Base-by-base conservation (phyloP, 2,113 vertebrate species). In the Cyprinodon brontotheroides region DNA sequence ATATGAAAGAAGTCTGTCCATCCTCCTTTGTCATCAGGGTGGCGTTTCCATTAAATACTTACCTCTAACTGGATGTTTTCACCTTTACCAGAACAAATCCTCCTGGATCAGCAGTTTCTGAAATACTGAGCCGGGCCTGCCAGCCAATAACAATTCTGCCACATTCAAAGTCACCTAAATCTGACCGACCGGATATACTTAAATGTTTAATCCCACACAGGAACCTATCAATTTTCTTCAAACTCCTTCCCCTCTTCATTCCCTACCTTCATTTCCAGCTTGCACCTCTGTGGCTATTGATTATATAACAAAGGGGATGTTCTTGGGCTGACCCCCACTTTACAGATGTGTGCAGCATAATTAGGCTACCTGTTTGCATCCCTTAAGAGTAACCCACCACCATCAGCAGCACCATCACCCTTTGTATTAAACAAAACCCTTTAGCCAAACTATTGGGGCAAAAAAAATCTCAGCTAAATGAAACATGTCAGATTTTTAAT, bases 401-500 rank as follows among this genome's bases (percentile, higher is more conserved):
- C 70, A 71, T n/a, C 71, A 37, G 7, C 41, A 61, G 17, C 61
- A 45, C 11, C 20, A 43, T 13, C 20, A 60, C 4, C 38, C 69
- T 70, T 66, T 40, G 66, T 71, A 59, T 77, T 70, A 17, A 83
- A 75, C 38, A 66, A 80, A 29, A 83, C 79, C 50, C 48, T 70
- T 72, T 59, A 74, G 65, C 9, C 0, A 4, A 75, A 69, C 67
- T 22, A 37, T 82, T 84, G 66, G 78, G 61, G 70, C 47, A 40
- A 41, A 64, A 41, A 43, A 71, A 65, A 72, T 29, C 74, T 78
- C 43, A 15, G 48, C 62, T 75, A 82, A 86, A 92, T 91, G 74
- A 79, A 85, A 89, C 86, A 81, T 78, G 86, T 68, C 84, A 79
- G 68, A n/a, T 84, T 86, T 88, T 84, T 89, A 87, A 89, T 85